A percentile compares a stretch with the other conserved stretches of the same genome.
Conservation (phyloP, 2,797 vertebrate genomes). For the Brachyrhaphis roseni region DNA sequence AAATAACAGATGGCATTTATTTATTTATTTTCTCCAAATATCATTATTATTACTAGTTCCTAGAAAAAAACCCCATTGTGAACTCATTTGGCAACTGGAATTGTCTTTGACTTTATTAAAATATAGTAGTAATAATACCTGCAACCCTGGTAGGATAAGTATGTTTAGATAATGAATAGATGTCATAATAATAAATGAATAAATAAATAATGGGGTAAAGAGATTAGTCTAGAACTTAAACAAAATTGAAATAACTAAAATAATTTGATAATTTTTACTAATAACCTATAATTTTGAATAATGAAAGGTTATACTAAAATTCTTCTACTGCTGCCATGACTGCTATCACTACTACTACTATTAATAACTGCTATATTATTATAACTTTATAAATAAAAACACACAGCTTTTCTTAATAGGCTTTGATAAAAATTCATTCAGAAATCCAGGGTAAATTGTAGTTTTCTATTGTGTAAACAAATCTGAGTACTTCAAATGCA, state of each 20-base stretch:
- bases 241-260: background rate
- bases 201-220: background rate
- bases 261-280: background rate
- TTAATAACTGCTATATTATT: background rate
- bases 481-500: background rate
- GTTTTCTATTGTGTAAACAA: background rate
- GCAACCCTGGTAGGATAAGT: no score
- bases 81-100: background rate
- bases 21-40: background rate
- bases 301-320: background rate
- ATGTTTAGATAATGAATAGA: no score
- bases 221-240: background rate
- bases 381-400: background rate
- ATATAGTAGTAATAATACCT: no score
- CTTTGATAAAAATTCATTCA: background rate
- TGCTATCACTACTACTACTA: background rate
- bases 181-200: no score
- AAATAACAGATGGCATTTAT: background rate
- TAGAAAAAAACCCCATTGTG: background rate
- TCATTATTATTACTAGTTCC: background rate
- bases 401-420: background rate
- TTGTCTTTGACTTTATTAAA: background rate
- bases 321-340: background rate
- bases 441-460: background rate
- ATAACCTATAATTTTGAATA: background rate